Evolutionary conservation across 2,888 invertebrate species (phyloP), one percentile per base, ranked within the genome.

Genomic region (Pristionchus entomophagus): DNA sequence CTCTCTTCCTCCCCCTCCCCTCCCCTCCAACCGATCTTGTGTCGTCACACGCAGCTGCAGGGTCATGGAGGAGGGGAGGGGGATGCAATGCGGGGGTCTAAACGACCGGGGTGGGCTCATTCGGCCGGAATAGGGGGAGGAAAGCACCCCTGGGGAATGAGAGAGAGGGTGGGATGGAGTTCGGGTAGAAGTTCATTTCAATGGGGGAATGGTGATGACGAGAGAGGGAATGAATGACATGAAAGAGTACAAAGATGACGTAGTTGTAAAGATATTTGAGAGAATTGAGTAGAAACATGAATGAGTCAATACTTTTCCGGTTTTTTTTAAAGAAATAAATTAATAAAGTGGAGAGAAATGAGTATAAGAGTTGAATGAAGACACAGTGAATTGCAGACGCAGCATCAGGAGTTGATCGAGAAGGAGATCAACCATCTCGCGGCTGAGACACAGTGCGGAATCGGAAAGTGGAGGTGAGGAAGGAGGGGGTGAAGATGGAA

Each of bases 401-500:
- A 90, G 82, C 90, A 91, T 38, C 87, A 90, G 85, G 91, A 91
- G 83, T 69, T 93, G n/a, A 93, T 93, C 73, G 93, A 93, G 86
- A 89, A 93, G 56, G 93, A 93, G 85, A 92, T 93, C 88, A 90
- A 90, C 29, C 91, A 90, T 14, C 88, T 93, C 81, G 91, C 91
- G 2, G 88, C 92, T 45, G 91, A 93, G 82, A 91, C 91, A 14
- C 89, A 91, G 78, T 91, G 91, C 87, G 93, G 93, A 35, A 88
- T 93, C 35, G 91, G 91, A 17, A 90, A 88, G 56, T 93, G 92
- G 91, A 87, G 92, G 88, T 91, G 32, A 32, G 56, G 49, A 51
- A n/a, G 32, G 12, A n/a, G 22, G n/a, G n/a, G n/a, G n/a, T n/a
- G n/a, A n/a, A n/a, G n/a, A n/a, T n/a, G n/a, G n/a, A n/a, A n/a